Evolutionary conservation across 1,140 invertebrate genomes (phyloP), one percentile per base, ranked within the genome.

Genomic region (Brachionus paranguensis): DNA sequence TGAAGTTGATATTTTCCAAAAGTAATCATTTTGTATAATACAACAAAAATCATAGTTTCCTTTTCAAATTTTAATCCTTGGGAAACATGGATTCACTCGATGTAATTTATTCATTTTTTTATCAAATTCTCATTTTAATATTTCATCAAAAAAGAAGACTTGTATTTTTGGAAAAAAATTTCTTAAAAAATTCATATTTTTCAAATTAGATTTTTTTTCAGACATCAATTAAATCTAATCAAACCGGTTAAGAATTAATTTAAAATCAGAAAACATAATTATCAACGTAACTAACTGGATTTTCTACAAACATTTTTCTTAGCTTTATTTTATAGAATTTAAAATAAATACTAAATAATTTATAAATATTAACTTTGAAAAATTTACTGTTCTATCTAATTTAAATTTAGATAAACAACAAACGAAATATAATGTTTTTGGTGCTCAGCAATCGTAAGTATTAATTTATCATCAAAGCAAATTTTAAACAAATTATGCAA

Each of bases 1-100:
- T 72, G n/a, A 17, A 72, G 68, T 41, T 72, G 68, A 72, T 72
- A 72, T 72, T 72, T 72, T 72, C 17, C 12, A 14, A 24, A 41
- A 68, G 12, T 3, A 33, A 14, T 33, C 12, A 33, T n/a, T 3
- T 17, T 68, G 29, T 33, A 68, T 68, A 29, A n/a, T 37, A 17
- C 11, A 68, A 29, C 27, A 29, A 68, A 68, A 68, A 68, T 33
- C 14, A 29, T n/a, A 33, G 33, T 68, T 68, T 68, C 65, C 65
- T 68, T 33, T 27, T 33, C 60, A 65, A 29, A 68, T 37, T 41
- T 24, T 33, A 68, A 68, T 33, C 53, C 20, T 60, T 20, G 17
- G 53, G 53, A 20, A 60, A 60, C 1, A 53, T 60, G 17, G 53
- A 60, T 24, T 60, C 53, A 60, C 53, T 60, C n/a, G 53, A 60